These are phyloP conservation scores for Styela clava DNA, from an alignment of 23 tunicate species.

Conservation along the genomic window DNA sequence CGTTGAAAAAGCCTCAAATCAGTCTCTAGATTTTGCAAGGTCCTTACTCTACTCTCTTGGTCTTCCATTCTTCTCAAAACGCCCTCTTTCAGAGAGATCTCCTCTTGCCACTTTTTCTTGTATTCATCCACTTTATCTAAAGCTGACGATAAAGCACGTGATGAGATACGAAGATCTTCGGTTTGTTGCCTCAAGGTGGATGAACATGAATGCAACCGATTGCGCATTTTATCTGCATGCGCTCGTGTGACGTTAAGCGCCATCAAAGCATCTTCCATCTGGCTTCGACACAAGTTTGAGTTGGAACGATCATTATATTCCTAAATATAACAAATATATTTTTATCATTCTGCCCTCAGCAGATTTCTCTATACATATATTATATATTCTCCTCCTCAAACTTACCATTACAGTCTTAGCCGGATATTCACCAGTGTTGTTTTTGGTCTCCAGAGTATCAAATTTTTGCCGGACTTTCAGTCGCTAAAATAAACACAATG, in stretches of 20 bases:
- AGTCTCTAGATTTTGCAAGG: neutral
- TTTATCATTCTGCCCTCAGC: no score
- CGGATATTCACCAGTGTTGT: no score
- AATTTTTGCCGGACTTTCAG: no score
- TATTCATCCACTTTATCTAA: conserved; percentile 17
- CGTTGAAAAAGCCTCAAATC: neutral
- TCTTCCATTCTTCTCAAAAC: neutral
- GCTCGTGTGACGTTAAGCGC: conserved; percentile 38
- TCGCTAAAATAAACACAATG: no score
- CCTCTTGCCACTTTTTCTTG: conserved; percentile 3
- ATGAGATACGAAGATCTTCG: neutral
- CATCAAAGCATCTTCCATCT: conserved; percentile 37
- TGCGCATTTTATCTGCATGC: conserved; percentile 41
- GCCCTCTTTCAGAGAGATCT: neutral
- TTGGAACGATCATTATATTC: no score
- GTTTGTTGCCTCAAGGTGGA: conserved; percentile 15
- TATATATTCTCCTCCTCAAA: no score
- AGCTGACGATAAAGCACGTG: neutral
- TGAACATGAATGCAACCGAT: neutral
- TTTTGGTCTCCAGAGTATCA: no score
- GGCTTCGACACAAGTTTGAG: no score
- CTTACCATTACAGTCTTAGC: no score
- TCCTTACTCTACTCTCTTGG: neutral
- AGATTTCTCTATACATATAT: no score
- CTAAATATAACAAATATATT: no score